Evolutionary conservation across 1,140 invertebrate species (phyloP).

Genomic region (Bacillus rossius): DNA sequence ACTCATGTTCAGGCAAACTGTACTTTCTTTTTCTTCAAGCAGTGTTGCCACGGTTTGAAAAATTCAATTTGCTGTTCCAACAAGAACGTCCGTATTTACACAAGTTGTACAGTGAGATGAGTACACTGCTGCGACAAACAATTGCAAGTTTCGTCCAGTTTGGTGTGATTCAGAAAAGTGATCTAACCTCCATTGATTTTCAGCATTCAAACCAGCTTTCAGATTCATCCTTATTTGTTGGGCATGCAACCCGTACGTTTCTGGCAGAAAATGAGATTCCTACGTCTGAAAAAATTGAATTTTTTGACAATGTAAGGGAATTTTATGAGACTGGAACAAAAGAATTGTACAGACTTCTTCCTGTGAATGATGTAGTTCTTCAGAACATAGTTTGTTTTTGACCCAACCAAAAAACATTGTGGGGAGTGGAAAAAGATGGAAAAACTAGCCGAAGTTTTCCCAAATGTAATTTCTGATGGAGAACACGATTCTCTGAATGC

Average conservation of each 20-base stretch:
- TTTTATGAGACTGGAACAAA: slow-evolving; percentile 1
- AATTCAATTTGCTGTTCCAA: neutral
- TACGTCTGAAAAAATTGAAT: neutral
- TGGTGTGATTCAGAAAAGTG: neutral
- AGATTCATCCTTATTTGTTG: neutral
- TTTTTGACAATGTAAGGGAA: neutral
- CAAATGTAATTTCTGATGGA: neutral
- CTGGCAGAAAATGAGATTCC: neutral
- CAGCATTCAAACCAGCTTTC: neutral
- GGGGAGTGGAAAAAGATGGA: neutral
- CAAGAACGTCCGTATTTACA: neutral
- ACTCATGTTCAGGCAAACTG: neutral
- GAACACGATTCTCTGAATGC: neutral
- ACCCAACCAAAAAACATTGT: neutral
- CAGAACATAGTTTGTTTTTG: neutral
- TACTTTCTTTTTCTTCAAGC: neutral
- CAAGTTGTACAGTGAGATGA: neutral
- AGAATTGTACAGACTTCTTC: slow-evolving; percentile 2
- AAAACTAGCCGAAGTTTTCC: neutral
- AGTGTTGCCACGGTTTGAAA: neutral
- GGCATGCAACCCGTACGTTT: neutral
- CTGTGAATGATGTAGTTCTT: neutral
- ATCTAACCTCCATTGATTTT: neutral
- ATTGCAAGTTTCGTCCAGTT: slow-evolving; percentile 1
- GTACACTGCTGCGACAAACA: neutral